Evolutionary conservation across 1,140 invertebrate genomes (phyloP), one percentile per base, ranked within the genome.

Genomic region (Grapholita molesta): DNA sequence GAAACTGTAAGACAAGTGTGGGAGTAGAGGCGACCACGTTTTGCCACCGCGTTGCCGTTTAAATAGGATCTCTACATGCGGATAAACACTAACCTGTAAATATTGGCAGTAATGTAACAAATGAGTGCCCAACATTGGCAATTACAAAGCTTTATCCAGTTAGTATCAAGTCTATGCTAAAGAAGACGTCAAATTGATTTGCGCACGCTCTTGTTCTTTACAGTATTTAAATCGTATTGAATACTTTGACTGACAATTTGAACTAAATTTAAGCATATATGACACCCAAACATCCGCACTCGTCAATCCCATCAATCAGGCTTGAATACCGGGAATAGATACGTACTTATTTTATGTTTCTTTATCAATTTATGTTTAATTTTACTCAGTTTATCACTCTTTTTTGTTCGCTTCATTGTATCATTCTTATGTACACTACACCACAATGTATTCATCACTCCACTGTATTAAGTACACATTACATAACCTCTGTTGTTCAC

Each of bases 321-420:
- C 66, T 67, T 24, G 32, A 52, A 64, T 8, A 52, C 35, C 25
- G 67, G 61, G 42, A 67, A 28, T 68, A 48, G 32, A 72, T 78
- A 89, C 86, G 72, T 83, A 90, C 86, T 82, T 76, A 76, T 69
- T 73, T 80, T 88, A 66, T 79, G 78, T 79, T 83, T 89, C 78
- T 84, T 89, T 79, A 87, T 85, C 77, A 90, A 71, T 71, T 85
- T 90, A 73, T 84, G 76, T 80, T 85, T 89, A 67, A 88, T 79
- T 81, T 90, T 90, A 61, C 70, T 78, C 71, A 89, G 82, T 84
- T 82, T 87, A 74, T 86, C 82, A 68, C 67, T 75, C 64, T 84
- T 88, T 77, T 83, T 88, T 53, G 78, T 74, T 65, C 79, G 82
- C 69, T 86, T 88, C 85, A 87, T 84, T 52, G 74, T 78, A 68